Percentiles rank a stretch among this genome's conserved stretches.
Conservation (phyloP, 2,888 invertebrate genomes). For the Axea sp. region DNA sequence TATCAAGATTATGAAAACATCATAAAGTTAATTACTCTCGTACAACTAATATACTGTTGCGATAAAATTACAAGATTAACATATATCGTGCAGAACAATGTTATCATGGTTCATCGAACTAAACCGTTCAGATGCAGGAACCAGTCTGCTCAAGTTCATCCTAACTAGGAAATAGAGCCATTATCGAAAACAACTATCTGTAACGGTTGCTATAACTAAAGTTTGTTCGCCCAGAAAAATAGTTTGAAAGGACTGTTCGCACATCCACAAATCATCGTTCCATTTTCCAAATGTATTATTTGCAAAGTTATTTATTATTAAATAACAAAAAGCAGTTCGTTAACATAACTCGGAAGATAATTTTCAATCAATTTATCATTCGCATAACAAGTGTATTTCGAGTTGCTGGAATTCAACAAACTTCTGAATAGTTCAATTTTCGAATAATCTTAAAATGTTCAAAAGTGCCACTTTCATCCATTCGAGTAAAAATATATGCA, state of each 20-base stretch:
- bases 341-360: neutral
- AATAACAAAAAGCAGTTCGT: conserved; percentile 7
- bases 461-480: conserved; percentile 19
- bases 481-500: conserved; percentile 21
- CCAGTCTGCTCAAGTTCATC: conserved; percentile 48
- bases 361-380: conserved; percentile 10
- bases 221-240: conserved; percentile 35
- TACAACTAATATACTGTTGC: conserved; percentile 26
- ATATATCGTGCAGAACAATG: conserved; percentile 25
- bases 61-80: conserved; percentile 40
- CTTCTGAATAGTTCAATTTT: conserved; percentile 35
- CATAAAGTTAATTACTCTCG: conserved; percentile 17
- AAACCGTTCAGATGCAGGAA: conserved; percentile 32
- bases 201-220: conserved; percentile 18
- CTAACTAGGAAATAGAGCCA: conserved; percentile 48
- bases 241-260: conserved; percentile 3
- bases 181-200: conserved; percentile 50
- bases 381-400: neutral
- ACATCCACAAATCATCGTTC: conserved; percentile 15
- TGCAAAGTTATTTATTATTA: conserved; percentile 7
- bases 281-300: conserved; percentile 2
- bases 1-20: too few species aligned
- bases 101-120: conserved; percentile 40
- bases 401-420: conserved; percentile 15
- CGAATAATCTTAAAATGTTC: conserved; percentile 30